A percentile compares a stretch with the other conserved stretches of the same genome.
Evolutionary conservation across 2,888 invertebrate species (phyloP).

Genomic region (Melipona bicolor): DNA sequence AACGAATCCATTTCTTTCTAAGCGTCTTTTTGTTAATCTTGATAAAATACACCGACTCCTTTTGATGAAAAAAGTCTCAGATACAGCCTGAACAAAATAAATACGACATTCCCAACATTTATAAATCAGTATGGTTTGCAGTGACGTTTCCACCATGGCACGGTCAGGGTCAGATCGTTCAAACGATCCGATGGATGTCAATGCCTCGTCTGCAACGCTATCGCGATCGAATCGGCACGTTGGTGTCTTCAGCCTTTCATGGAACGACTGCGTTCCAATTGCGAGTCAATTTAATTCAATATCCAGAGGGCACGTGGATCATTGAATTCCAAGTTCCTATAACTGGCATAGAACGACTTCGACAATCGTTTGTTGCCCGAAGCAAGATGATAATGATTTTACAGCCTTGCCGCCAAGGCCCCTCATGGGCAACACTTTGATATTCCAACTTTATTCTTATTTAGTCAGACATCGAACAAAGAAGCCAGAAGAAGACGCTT

Average conservation of each 20-base stretch:
- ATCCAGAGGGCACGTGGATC: not conserved
- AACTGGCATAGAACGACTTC: not conserved
- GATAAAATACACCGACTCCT: too few relatives aligned
- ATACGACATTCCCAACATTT: not conserved
- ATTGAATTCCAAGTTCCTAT: not conserved
- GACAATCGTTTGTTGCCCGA: not conserved
- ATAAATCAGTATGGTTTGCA: not conserved
- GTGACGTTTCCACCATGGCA: not conserved
- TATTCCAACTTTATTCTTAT: not conserved
- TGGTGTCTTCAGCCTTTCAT: not conserved
- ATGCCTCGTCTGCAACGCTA: slow-evolving; percentile 7
- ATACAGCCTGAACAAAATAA: not conserved
- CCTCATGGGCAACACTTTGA: not conserved
- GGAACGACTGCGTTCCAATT: not conserved
- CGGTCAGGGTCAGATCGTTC: slow-evolving; percentile 18
- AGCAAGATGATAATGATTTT: not conserved
- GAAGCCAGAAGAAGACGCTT: too few relatives aligned
- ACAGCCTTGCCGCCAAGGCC: not conserved
- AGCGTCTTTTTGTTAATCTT: too few relatives aligned
- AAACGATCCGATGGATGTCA: slow-evolving; percentile 9
- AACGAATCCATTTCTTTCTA: too few relatives aligned
- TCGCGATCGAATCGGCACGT: not conserved
- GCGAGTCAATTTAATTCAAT: slow-evolving; percentile 3
- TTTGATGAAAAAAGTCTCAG: too few relatives aligned
- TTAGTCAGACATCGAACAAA: not conserved